Base-by-base conservation (phyloP, 2,797 vertebrate genomes). In the Sylvia borin region DNA sequence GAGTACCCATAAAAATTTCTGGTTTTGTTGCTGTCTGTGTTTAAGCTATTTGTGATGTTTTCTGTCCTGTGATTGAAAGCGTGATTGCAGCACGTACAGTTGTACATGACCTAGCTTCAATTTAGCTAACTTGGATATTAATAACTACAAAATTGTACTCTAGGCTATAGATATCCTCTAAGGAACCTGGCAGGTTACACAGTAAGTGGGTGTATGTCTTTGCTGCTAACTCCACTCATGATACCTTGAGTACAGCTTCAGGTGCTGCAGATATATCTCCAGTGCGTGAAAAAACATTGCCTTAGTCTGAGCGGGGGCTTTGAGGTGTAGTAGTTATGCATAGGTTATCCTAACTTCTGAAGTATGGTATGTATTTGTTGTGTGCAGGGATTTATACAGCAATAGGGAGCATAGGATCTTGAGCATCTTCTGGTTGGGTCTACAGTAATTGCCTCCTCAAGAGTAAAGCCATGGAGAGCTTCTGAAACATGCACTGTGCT, bases 91-190 rank as follows among this genome's bases (percentile, higher is more conserved):
- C 70, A 57, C 0, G 1, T 75, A 60, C 22, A 26, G 4, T 38
- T 71, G 77, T 71, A 83, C 1, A 1, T 38, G 42, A 78, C 24
- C 7, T 47, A 34, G 4, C 14, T 84, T 88, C 87, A 57, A 64
- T 75, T 84, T 88, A 86, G 53, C 32, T 53, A 65, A 57, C 38
- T 42, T 77, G n/a, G 36, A 42, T 86, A 86, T 77, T 92, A 77
- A 77, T 86, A 95, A 70, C 31, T 86, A 71, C 31, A 43, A 64
- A 84, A 74, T 53, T 57, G 36, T 84, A 57, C 48, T 81, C 3
- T 57, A 45, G 53, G 26, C 45, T 71, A 32, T 11, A 77, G 38
- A 64, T 34, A 74, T 53, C 13, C 61, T 74, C 40, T 25, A 42
- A 42, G 42, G 18, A 80, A 74, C 14, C 31, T 77, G 26, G 6